phyloP scores from a whole-genome alignment of 2,888 invertebrate species.

The Nemotelus nigrinus region DNA sequence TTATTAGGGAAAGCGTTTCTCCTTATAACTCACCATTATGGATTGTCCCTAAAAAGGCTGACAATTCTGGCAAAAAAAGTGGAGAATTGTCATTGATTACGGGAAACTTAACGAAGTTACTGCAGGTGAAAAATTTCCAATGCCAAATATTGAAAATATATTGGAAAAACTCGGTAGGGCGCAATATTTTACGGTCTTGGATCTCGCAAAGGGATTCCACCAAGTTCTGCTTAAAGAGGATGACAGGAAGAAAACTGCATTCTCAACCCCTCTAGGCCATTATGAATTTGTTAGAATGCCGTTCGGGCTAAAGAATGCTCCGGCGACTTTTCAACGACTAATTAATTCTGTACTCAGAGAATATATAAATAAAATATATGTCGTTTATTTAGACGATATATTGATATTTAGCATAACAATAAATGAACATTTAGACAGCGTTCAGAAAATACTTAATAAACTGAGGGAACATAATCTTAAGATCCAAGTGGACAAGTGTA shows the following conservation, averaged over 20 bases:
- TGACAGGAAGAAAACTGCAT: slow-evolving; percentile 47
- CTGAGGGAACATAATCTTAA: slow-evolving; percentile 45
- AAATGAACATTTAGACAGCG: slow-evolving; percentile 54
- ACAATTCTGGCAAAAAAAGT: slow-evolving; percentile 49
- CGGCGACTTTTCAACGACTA: slow-evolving; percentile 54
- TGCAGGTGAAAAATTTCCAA: slow-evolving; percentile 48
- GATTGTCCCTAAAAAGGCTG: slow-evolving; percentile 51
- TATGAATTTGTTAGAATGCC: slow-evolving; percentile 16
- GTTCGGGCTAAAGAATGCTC: slow-evolving; percentile 24
- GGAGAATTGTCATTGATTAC: slow-evolving; percentile 51
- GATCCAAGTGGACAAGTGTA: slow-evolving; percentile 50
- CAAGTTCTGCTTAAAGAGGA: slow-evolving; percentile 47
- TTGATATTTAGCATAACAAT: slow-evolving; percentile 47
- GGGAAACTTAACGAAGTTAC: no score
- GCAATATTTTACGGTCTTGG: slow-evolving; percentile 44
- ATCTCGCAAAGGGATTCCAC: slow-evolving; percentile 48
- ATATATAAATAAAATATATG: slow-evolving; percentile 27
- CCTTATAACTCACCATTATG: no score
- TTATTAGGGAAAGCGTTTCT: slow-evolving; percentile 47
- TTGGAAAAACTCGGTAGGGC: slow-evolving; percentile 49
- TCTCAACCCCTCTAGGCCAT: no score
- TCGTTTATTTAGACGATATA: slow-evolving; percentile 42
- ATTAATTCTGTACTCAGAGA: slow-evolving; percentile 48
- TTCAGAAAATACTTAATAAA: slow-evolving; percentile 53
- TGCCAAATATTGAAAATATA: slow-evolving; percentile 50